Percentiles rank a stretch among this genome's conserved stretches.
These are phyloP conservation scores for Lepus oiostolus DNA, from an alignment of 2,797 vertebrate species.

Conservation along the genomic window DNA sequence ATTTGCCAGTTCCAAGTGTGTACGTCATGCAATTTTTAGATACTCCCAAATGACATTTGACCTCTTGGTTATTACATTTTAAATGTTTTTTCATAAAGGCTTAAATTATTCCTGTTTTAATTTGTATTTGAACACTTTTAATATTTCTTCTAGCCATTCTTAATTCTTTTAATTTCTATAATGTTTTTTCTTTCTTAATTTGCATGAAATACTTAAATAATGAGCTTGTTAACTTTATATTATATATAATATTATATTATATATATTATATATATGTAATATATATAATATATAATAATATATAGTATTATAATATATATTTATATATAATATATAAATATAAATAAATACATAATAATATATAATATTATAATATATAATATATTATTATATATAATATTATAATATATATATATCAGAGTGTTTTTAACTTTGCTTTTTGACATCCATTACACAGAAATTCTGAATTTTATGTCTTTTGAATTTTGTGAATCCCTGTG, in stretches of 20 bases:
- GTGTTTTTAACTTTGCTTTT: neutral
- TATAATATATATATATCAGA: too few relatives aligned
- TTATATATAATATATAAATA: too few relatives aligned
- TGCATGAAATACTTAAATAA: constrained; percentile 22
- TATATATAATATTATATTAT: too few relatives aligned
- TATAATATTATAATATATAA: too few relatives aligned
- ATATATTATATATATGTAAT: neutral
- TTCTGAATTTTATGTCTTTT: constrained; percentile 47
- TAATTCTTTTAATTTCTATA: constrained; percentile 44
- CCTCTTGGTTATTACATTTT: constrained; percentile 29
- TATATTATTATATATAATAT: too few relatives aligned
- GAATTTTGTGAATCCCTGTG: neutral
- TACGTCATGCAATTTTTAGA: neutral
- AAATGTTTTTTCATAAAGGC: neutral
- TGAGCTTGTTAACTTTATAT: constrained; percentile 1
- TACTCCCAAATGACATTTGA: neutral
- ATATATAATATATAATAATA: too few relatives aligned
- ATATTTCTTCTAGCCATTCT: constrained; percentile 48
- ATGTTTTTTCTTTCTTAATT: constrained; percentile 45
- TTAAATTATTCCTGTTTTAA: constrained; percentile 5
- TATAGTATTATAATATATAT: too few relatives aligned
- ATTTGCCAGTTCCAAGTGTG: neutral
- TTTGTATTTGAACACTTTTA: constrained; percentile 32
- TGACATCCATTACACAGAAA: constrained; percentile 1
- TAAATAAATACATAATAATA: too few relatives aligned